These are phyloP conservation scores for Cassiopea xamachana DNA, from an alignment of 30 jellyfish, hydroid and myxozoan species.

Conservation along the genomic window DNA sequence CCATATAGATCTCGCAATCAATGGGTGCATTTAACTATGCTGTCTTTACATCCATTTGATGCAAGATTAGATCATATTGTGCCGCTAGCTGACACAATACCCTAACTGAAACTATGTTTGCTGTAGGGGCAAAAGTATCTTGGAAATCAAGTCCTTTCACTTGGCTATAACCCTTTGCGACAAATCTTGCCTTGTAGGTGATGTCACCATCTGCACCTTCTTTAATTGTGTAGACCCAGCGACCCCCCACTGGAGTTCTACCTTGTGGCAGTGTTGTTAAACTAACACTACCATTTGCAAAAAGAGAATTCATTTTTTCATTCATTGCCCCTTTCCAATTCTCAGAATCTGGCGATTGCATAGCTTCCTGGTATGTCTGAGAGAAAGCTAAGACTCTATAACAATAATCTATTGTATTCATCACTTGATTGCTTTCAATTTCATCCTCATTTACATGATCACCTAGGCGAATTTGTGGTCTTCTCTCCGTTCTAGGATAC, in stretches of 20 bases:
- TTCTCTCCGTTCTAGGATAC: slow-evolving; percentile 30
- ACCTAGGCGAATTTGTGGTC: slow-evolving; percentile 23
- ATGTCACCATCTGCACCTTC: slow-evolving; percentile 14
- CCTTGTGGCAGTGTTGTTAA: slow-evolving; percentile 32
- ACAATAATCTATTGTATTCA: slow-evolving; percentile 22
- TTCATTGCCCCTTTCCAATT: slow-evolving; percentile 41
- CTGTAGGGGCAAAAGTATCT: slow-evolving; percentile 53
- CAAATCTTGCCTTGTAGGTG: slow-evolving; percentile 35
- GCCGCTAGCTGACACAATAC: slow-evolving; percentile 5
- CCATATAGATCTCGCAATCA: slow-evolving; percentile 56
- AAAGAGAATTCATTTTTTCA: slow-evolving; percentile 25
- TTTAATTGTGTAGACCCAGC: slow-evolving; percentile 41
- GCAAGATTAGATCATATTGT: slow-evolving; percentile 15
- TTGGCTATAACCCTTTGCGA: slow-evolving; percentile 47
- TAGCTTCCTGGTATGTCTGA: slow-evolving; percentile 29
- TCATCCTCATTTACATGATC: slow-evolving; percentile 47
- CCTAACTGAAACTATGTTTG: slow-evolving; percentile 19
- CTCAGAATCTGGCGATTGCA: slow-evolving; percentile 22
- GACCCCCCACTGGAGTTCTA: slow-evolving; percentile 42
- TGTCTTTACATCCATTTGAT: slow-evolving; percentile 49
- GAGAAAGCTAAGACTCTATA: neutral
- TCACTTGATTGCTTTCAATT: neutral
- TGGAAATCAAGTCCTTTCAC: slow-evolving; percentile 19
- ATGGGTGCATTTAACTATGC: slow-evolving; percentile 50
- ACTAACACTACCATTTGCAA: slow-evolving; percentile 7